phyloP scores from a whole-genome alignment of 2,888 invertebrate species.

The Lutraria lutraria region DNA sequence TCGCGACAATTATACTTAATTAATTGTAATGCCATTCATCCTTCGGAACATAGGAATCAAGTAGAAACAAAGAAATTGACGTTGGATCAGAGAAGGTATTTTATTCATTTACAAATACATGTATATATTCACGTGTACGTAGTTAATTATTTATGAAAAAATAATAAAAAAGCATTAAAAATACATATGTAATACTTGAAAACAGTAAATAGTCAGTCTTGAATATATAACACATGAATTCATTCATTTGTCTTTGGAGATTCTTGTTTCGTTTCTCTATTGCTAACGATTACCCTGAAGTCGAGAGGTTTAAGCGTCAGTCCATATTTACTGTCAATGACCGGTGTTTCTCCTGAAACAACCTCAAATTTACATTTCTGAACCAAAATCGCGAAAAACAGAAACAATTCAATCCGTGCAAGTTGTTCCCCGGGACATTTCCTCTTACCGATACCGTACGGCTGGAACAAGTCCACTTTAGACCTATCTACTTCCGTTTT shows the following conservation, averaged over 20 bases:
- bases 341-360: slow-evolving; percentile 67
- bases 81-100: too few relatives aligned
- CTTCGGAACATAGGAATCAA: too few relatives aligned
- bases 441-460: slow-evolving; percentile 81
- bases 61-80: too few relatives aligned
- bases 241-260: neutral
- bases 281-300: slow-evolving; percentile 71
- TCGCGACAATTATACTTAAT: too few relatives aligned
- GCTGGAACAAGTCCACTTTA: slow-evolving; percentile 75
- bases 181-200: too few relatives aligned
- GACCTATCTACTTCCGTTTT: slow-evolving; percentile 61
- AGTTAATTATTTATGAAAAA: too few relatives aligned
- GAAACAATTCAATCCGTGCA: slow-evolving; percentile 80
- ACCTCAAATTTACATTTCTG: slow-evolving; percentile 76
- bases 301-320: slow-evolving; percentile 78
- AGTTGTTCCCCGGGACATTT: slow-evolving; percentile 83
- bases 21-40: too few relatives aligned
- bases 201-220: too few relatives aligned
- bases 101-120: too few relatives aligned
- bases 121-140: too few relatives aligned
- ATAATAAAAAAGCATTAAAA: too few relatives aligned
- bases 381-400: slow-evolving; percentile 80
- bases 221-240: too few relatives aligned
- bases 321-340: slow-evolving; percentile 79
- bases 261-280: neutral